phyloP scores from a whole-genome alignment of 2,888 invertebrate genomes.

The Euzetes globulus region DNA sequence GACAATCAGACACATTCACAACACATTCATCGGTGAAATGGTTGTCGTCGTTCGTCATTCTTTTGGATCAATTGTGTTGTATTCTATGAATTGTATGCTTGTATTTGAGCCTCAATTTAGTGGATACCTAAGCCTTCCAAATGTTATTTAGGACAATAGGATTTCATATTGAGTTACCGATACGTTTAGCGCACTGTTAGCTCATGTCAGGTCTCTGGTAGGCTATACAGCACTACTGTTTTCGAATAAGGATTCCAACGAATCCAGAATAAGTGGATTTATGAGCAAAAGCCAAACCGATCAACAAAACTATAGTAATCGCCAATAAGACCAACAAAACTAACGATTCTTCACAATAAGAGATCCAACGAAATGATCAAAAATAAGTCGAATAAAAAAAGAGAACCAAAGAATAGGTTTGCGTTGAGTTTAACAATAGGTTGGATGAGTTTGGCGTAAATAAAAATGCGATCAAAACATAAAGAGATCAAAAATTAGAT shows the following conservation, averaged over 20 bases:
- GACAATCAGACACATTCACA: slow-evolving; percentile 17
- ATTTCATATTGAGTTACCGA: slow-evolving; percentile 15
- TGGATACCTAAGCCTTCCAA: slow-evolving; percentile 17
- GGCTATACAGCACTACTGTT: background rate
- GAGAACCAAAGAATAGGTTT: slow-evolving; percentile 1
- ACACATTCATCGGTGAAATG: background rate
- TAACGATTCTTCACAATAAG: background rate
- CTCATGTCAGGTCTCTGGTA: background rate
- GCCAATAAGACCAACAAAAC: slow-evolving; percentile 24
- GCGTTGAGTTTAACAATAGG: background rate
- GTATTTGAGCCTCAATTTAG: slow-evolving; percentile 23
- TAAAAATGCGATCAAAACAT: background rate
- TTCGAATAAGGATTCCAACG: slow-evolving; percentile 9
- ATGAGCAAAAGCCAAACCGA: slow-evolving; percentile 22
- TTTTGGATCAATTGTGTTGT: slow-evolving; percentile 19
- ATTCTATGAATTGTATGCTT: background rate
- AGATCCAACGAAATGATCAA: background rate
- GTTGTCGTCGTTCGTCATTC: background rate
- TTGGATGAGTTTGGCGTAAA: background rate
- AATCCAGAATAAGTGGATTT: slow-evolving; percentile 24
- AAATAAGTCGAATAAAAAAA: background rate
- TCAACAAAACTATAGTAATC: slow-evolving; percentile 11
- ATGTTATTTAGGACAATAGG: slow-evolving; percentile 25
- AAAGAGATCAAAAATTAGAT: slow-evolving; percentile 18
- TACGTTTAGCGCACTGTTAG: background rate